These are phyloP conservation scores for Naja naja DNA, from an alignment of 2,113 vertebrate species.

Conservation along the genomic window DNA sequence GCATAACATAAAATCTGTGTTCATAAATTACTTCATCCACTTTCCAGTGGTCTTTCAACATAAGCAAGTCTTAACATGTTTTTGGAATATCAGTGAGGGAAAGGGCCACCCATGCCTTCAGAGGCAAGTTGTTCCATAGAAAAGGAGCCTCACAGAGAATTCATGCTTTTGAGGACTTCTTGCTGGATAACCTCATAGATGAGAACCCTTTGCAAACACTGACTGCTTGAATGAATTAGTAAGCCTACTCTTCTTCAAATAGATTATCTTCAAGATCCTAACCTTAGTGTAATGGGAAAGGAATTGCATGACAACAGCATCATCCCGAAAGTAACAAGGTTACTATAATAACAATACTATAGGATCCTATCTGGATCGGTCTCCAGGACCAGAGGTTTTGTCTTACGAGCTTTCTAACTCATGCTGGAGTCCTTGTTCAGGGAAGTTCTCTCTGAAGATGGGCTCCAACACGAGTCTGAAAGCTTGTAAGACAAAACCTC, in stretches of 20 bases:
- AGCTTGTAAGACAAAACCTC: no score
- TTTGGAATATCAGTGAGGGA: not conserved
- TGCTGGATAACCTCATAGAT: not conserved
- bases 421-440: no score
- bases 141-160: not conserved
- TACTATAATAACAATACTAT: not conserved
- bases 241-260: not conserved
- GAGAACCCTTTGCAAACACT: not conserved
- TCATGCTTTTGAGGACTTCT: not conserved
- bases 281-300: not conserved
- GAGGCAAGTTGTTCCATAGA: not conserved
- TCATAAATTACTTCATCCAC: not conserved
- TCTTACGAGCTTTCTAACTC: no score
- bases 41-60: not conserved
- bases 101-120: not conserved
- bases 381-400: no score
- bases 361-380: no score
- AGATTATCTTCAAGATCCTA: not conserved
- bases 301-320: not conserved
- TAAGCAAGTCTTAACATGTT: not conserved
- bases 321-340: not conserved
- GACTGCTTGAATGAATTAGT: not conserved
- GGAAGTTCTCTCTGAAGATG: no score
- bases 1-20: not conserved
- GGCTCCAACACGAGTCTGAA: no score